Conservation (phyloP, 2,888 invertebrate genomes). For the Himalopsyche anomala region DNA sequence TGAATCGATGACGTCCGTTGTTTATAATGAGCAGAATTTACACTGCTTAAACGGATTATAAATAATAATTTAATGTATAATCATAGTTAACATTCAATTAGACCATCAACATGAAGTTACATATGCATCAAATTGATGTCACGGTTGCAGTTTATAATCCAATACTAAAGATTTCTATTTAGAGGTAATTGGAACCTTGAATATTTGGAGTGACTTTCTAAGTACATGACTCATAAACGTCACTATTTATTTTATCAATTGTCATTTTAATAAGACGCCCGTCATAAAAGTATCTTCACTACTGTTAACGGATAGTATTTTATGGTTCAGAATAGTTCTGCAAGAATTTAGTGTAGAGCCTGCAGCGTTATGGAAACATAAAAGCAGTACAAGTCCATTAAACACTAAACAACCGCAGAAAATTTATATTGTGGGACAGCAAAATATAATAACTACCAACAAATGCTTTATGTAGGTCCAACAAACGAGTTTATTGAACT, state of each 20-base stretch:
- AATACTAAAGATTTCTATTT: slow-evolving; percentile 14
- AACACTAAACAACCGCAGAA: not conserved
- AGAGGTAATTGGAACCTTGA: slow-evolving; percentile 11
- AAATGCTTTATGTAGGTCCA: slow-evolving; percentile 22
- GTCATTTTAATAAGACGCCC: too few relatives aligned
- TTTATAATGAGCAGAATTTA: too few relatives aligned
- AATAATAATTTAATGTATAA: too few relatives aligned
- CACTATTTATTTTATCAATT: too few relatives aligned
- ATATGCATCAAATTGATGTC: slow-evolving; percentile 16
- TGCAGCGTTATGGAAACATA: not conserved
- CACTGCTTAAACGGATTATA: too few relatives aligned
- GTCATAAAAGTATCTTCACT: too few relatives aligned
- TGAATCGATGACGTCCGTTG: too few relatives aligned
- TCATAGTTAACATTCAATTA: too few relatives aligned
- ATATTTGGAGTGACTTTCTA: not conserved
- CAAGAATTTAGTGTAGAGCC: not conserved
- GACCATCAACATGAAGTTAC: not conserved
- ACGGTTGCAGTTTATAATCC: slow-evolving; percentile 19
- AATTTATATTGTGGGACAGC: slow-evolving; percentile 10
- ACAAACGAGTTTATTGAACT: slow-evolving; percentile 23
- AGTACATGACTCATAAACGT: too few relatives aligned
- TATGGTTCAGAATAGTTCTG: not conserved
- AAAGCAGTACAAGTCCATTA: not conserved
- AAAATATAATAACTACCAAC: not conserved
- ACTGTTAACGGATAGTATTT: not conserved